These are phyloP conservation scores for Chaetophractus vellerosus DNA, from an alignment of 2,797 vertebrate genomes.

Conservation along the genomic window DNA sequence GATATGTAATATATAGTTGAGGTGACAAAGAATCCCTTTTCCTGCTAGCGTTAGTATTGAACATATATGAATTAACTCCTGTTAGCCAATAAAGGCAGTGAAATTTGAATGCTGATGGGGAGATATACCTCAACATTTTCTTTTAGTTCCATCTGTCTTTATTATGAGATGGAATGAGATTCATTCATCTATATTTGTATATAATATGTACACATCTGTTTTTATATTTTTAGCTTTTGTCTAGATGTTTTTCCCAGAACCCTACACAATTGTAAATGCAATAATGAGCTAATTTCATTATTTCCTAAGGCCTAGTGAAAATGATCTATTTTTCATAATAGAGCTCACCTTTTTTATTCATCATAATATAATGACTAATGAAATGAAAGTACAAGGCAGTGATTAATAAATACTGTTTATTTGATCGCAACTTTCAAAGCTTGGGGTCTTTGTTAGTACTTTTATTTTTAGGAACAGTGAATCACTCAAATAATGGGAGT, in stretches of 20 bases:
- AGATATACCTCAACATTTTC: not conserved
- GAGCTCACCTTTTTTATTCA: not conserved
- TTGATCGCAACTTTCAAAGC: not conserved
- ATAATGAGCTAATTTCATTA: conserved; percentile 25
- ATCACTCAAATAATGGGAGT: not conserved
- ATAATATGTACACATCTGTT: not conserved
- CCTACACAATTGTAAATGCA: not conserved
- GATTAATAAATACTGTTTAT: not conserved
- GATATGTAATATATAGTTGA: not conserved
- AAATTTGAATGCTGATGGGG: not conserved
- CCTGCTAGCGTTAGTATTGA: not conserved
- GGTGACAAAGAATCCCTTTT: not conserved
- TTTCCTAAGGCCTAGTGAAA: not conserved
- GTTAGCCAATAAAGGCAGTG: not conserved
- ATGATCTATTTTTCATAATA: not conserved
- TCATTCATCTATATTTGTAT: not conserved
- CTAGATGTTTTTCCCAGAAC: not conserved
- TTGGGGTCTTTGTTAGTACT: not conserved
- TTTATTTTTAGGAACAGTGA: not conserved
- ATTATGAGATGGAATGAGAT: not conserved
- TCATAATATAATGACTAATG: not conserved
- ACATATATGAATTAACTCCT: not conserved
- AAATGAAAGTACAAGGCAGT: not conserved
- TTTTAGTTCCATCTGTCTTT: not conserved
- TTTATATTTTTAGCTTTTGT: conserved; percentile 16